A percentile compares a stretch with the other conserved stretches of the same genome.
Evolutionary conservation across 2,113 vertebrate species (phyloP).

Genomic region (Phyllostomus hastatus): DNA sequence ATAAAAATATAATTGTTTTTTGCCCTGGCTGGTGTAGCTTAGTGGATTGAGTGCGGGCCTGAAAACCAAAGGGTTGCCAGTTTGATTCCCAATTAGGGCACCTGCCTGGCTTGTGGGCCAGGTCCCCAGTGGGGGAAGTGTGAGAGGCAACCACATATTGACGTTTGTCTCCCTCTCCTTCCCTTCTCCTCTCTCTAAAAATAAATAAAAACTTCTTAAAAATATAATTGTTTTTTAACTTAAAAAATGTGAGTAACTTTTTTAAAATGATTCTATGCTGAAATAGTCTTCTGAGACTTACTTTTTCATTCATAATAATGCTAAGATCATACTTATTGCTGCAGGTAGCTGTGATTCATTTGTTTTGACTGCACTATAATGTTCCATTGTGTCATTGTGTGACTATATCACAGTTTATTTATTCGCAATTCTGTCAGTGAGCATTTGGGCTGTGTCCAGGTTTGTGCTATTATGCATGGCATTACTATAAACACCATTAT

Average conservation of each 20-base stretch:
- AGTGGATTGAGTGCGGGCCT: too few species aligned
- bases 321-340: neutral
- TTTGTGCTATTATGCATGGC: neutral
- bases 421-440: slow-evolving; percentile 8
- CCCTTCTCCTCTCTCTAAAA: too few species aligned
- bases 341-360: neutral
- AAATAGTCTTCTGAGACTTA: neutral
- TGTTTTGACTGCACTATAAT: slow-evolving; percentile 16
- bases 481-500: neutral
- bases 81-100: too few species aligned
- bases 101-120: too few species aligned
- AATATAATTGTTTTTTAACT: neutral
- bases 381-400: neutral
- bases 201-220: neutral
- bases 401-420: slow-evolving; percentile 25
- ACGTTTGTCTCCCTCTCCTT: too few species aligned
- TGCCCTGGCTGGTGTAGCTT: neutral
- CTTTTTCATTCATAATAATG: neutral
- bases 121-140: too few species aligned
- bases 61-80: too few species aligned
- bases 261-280: neutral
- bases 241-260: neutral
- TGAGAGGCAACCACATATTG: too few species aligned
- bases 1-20: neutral
- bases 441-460: slow-evolving; percentile 16